These are phyloP conservation scores for Tyrannus savana DNA, from an alignment of 2,113 vertebrate genomes.

Conservation along the genomic window DNA sequence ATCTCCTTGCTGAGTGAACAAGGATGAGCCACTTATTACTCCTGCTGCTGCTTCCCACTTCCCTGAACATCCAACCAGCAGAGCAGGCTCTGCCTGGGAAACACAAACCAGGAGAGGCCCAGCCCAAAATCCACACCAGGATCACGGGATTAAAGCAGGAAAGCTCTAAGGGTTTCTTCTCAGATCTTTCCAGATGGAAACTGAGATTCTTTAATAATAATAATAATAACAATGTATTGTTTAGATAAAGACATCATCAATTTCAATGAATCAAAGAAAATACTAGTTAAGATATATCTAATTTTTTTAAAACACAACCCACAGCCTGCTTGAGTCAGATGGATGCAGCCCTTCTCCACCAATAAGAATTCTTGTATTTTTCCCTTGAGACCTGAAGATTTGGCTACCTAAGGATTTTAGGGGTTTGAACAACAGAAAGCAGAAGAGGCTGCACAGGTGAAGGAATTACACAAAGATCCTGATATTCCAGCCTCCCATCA, in stretches of 20 bases:
- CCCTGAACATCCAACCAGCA: background rate
- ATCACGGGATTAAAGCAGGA: rapidly evolving
- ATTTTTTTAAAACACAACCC: no score
- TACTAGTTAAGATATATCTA: rapidly evolving
- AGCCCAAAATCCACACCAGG: background rate
- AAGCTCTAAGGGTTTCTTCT: background rate
- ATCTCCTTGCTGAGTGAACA: background rate
- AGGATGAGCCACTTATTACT: background rate
- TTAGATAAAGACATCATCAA: background rate
- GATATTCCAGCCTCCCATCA: background rate
- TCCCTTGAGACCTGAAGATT: background rate
- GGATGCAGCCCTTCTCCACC: background rate
- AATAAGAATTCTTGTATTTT: background rate
- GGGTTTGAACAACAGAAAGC: background rate
- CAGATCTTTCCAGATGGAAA: background rate
- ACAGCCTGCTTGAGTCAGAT: background rate
- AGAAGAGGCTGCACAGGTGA: background rate
- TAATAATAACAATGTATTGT: no score
- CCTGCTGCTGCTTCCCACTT: background rate
- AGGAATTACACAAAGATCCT: background rate
- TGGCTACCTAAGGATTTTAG: background rate
- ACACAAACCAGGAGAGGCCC: background rate
- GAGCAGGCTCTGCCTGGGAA: background rate
- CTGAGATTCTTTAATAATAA: background rate
- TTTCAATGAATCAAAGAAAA: background rate